Evolutionary conservation across 2,888 invertebrate genomes (phyloP).

Genomic region (Xiphydria camelus): DNA sequence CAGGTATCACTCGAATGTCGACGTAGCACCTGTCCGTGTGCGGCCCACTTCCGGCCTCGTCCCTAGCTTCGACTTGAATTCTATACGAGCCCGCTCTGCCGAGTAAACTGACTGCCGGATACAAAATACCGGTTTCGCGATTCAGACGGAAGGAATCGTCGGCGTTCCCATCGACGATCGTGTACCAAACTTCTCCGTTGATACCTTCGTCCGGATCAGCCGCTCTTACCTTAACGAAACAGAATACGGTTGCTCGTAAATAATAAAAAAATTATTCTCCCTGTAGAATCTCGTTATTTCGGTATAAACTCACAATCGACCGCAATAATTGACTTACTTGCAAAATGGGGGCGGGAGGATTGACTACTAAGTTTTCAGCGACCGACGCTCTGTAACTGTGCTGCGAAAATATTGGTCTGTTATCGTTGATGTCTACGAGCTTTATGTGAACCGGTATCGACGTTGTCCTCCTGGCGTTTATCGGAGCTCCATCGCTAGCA

Average conservation of each 20-base stretch:
- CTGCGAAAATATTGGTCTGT: conserved; percentile 79
- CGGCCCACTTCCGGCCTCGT: conserved; percentile 70
- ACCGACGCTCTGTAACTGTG: conserved; percentile 78
- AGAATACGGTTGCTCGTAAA: background rate
- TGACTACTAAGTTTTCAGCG: conserved; percentile 79
- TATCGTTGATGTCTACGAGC: conserved; percentile 86
- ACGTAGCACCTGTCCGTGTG: conserved; percentile 72
- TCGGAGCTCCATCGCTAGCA: conserved; percentile 79
- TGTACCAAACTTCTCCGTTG: conserved; percentile 77
- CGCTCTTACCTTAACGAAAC: conserved; percentile 65
- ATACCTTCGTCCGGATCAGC: conserved; percentile 79
- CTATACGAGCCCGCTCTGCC: conserved; percentile 66
- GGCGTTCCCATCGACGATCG: conserved; percentile 70
- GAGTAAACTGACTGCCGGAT: conserved; percentile 72
- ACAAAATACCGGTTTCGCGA: conserved; percentile 77
- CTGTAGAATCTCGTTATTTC: conserved; percentile 6
- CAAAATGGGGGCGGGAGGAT: conserved; percentile 80
- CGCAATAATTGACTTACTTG: conserved; percentile 56
- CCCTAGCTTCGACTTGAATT: conserved; percentile 75
- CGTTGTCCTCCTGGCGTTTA: conserved; percentile 69
- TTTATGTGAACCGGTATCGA: conserved; percentile 79
- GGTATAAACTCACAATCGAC: conserved; percentile 12
- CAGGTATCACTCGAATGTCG: conserved; percentile 74
- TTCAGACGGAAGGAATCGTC: conserved; percentile 76
- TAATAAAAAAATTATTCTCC: background rate